Base-by-base conservation (phyloP, 1,140 invertebrate species). In the Drosophila pectinifera region DNA sequence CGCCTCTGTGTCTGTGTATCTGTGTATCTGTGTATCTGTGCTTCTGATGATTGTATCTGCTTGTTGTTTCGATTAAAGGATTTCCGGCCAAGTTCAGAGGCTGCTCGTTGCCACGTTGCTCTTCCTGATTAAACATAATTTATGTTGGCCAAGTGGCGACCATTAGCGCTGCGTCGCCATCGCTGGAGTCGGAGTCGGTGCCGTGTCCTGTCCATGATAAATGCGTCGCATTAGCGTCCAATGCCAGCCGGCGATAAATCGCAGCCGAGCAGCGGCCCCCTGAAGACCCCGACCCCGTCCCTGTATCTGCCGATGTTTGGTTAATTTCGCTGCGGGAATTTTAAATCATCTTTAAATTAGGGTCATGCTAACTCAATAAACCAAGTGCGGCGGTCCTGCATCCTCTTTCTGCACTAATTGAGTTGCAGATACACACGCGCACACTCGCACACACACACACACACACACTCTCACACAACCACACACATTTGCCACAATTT, bases 271-370 rank as follows among this genome's bases (percentile, higher is more conserved):
- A 6, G 3, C 8, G 16, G 16, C n/a, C n/a, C n/a, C n/a, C n/a
- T n/a, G 28, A 26, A 8, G 26, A 1, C 1, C 11, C 28, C 38
- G 3, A 18, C 28, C 51, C 8, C 20, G 1, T 8, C 16, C 5
- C n/a, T 56, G 62, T 46, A 68, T 84, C 57, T 16, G 31, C 79
- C 80, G 51, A 74, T 64, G 62, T 88, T 86, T 86, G 70, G 79
- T 83, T 86, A 86, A 86, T 86, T 88, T 88, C 79, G 83, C 76
- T 80, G 83, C 83, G 83, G 83, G 83, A 83, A 86, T 88, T 88
- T 88, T 76, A 88, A 88, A 88, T 88, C 83, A 88, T 88, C 83
- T 88, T 88, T 88, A 88, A 88, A 88, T 88, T 89, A 89, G 79
- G 83, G 83, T 88, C 83, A 86, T 83, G 79, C 83, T 73, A 85